A percentile compares a stretch with the other conserved stretches of the same genome.
Conservation (phyloP, 2,888 invertebrate genomes). For the Leucoma salicis region DNA sequence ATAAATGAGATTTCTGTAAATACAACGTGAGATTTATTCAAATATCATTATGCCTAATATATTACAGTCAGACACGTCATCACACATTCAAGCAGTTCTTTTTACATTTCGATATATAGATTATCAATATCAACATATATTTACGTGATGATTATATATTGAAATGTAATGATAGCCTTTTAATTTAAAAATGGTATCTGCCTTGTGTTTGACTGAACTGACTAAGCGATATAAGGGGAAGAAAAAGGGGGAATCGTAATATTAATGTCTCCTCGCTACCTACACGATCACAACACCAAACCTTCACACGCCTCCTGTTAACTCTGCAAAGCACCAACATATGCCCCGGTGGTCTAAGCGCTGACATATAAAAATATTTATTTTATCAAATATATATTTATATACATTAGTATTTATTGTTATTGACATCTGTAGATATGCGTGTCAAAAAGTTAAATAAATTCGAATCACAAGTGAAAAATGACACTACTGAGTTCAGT, state of each 20-base stretch:
- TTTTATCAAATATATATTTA: constrained; percentile 34
- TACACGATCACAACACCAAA: constrained; percentile 64
- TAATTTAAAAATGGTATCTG: constrained; percentile 10
- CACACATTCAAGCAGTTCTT: constrained; percentile 26
- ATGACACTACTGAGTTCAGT: neutral
- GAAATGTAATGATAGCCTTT: constrained; percentile 6
- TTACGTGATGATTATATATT: constrained; percentile 13
- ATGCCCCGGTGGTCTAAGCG: constrained; percentile 70
- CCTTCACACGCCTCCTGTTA: constrained; percentile 46
- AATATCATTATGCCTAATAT: constrained; percentile 40
- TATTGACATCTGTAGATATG: constrained; percentile 3
- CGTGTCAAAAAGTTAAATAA: constrained; percentile 1
- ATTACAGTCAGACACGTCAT: constrained; percentile 38
- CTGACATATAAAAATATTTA: constrained; percentile 42
- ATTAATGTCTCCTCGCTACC: constrained; percentile 28
- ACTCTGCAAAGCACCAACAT: constrained; percentile 72
- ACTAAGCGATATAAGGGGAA: constrained; percentile 14
- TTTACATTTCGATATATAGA: constrained; percentile 27
- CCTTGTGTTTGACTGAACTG: constrained; percentile 10
- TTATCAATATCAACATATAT: constrained; percentile 22
- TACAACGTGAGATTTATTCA: constrained; percentile 35
- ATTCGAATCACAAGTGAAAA: too few species aligned
- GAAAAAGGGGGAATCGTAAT: constrained; percentile 12
- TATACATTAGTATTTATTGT: constrained; percentile 11
- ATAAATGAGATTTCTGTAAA: constrained; percentile 27